Percentiles rank a stretch among this genome's conserved stretches.
phyloP scores from a whole-genome alignment of 2,888 invertebrate genomes.

The Sussaba pulchella region DNA sequence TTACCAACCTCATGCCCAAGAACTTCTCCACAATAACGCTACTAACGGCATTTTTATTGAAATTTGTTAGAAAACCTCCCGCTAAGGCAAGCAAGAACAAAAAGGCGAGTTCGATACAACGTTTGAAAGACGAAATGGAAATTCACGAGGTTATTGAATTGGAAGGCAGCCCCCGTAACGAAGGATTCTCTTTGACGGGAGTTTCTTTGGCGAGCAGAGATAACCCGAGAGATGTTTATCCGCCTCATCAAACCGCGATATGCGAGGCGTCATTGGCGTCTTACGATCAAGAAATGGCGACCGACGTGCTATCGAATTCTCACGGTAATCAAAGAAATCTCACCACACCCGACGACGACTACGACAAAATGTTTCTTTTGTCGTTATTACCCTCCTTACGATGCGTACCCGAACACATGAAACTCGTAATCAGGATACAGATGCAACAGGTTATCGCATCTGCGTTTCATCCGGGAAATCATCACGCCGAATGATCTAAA shows the following conservation, averaged over 20 bases:
- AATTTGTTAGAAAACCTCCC: neutral
- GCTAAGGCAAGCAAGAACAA: slow-evolving; percentile 25
- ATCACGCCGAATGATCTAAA: slow-evolving; percentile 35
- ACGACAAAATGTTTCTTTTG: slow-evolving; percentile 82
- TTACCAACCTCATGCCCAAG: neutral
- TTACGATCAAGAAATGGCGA: slow-evolving; percentile 78
- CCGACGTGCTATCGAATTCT: slow-evolving; percentile 73
- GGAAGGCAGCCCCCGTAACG: slow-evolving; percentile 25
- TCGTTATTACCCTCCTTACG: slow-evolving; percentile 80
- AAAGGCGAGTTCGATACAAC: slow-evolving; percentile 9
- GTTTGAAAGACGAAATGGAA: slow-evolving; percentile 43
- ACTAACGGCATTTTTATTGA: slow-evolving; percentile 5
- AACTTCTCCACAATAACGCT: neutral
- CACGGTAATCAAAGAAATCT: slow-evolving; percentile 74
- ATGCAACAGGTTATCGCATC: slow-evolving; percentile 79
- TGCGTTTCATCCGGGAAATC: slow-evolving; percentile 61
- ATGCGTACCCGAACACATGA: slow-evolving; percentile 80
- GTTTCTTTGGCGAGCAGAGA: slow-evolving; percentile 17
- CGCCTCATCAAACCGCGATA: slow-evolving; percentile 71
- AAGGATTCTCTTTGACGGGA: slow-evolving; percentile 39
- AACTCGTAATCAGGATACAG: slow-evolving; percentile 81
- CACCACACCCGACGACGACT: slow-evolving; percentile 78
- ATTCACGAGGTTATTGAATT: slow-evolving; percentile 49
- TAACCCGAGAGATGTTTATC: slow-evolving; percentile 57
- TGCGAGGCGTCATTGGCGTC: slow-evolving; percentile 78